A percentile compares a stretch with the other conserved stretches of the same genome.
Evolutionary conservation across 1,140 invertebrate genomes (phyloP).

Genomic region (Drosophila kurseongensis): DNA sequence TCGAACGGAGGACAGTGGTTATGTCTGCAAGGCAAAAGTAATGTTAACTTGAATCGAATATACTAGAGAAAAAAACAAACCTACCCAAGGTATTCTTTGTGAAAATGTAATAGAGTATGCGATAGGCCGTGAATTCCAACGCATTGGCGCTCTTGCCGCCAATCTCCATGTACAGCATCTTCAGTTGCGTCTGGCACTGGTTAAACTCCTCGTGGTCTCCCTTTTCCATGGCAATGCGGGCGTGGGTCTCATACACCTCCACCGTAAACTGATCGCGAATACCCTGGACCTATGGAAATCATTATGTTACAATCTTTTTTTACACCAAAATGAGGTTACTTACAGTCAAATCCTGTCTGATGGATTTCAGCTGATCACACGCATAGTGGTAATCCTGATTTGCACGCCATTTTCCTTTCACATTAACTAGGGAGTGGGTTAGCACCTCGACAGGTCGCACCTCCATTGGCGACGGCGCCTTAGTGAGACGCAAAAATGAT

Average conservation of each 20-base stretch:
- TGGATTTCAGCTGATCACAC: slow-evolving; percentile 99
- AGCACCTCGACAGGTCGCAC: slow-evolving; percentile 95
- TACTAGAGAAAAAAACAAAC: slow-evolving; percentile 25
- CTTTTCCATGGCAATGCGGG: slow-evolving; percentile 97
- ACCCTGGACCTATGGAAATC: slow-evolving; percentile 92
- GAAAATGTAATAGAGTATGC: slow-evolving; percentile 98
- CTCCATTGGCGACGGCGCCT: slow-evolving; percentile 96
- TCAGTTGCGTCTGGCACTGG: slow-evolving; percentile 99
- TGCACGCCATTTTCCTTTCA: slow-evolving; percentile 95
- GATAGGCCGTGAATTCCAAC: slow-evolving; percentile 97
- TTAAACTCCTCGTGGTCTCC: slow-evolving; percentile 99
- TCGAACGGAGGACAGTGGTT: slow-evolving; percentile 93
- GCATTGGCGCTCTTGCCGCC: slow-evolving; percentile 88
- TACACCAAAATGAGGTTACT: slow-evolving; percentile 40
- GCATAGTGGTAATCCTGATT: slow-evolving; percentile 97
- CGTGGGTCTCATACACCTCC: slow-evolving; percentile 99
- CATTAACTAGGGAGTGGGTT: slow-evolving; percentile 93
- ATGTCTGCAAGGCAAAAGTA: slow-evolving; percentile 90
- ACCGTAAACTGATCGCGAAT: slow-evolving; percentile 97
- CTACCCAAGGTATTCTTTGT: slow-evolving; percentile 98
- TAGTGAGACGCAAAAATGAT: slow-evolving; percentile 96
- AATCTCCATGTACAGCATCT: slow-evolving; percentile 94
- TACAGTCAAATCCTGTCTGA: slow-evolving; percentile 98
- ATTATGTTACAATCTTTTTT: background rate
- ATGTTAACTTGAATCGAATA: slow-evolving; percentile 5